These are phyloP conservation scores for Amblyjoppa proteus DNA, from an alignment of 2,888 invertebrate genomes.

Conservation along the genomic window DNA sequence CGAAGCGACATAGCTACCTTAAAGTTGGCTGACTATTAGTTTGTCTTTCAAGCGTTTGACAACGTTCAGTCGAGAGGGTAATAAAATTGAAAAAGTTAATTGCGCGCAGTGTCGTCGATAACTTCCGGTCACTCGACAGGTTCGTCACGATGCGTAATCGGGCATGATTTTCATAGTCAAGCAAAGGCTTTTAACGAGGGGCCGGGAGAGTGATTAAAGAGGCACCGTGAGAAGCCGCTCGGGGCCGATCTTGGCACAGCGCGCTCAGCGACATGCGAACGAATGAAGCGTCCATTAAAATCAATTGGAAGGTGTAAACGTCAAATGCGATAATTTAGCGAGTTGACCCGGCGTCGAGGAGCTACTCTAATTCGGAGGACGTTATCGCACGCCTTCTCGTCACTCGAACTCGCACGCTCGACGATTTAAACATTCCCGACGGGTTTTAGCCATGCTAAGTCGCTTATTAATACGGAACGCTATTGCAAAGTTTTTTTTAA, in stretches of 20 bases:
- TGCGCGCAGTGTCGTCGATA: background rate
- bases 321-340: constrained; percentile 81
- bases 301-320: constrained; percentile 84
- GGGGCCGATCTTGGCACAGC: constrained; percentile 27
- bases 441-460: background rate
- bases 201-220: constrained; percentile 11
- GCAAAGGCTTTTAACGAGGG: background rate
- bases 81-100: too few relatives aligned
- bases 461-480: constrained; percentile 1
- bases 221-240: constrained; percentile 39
- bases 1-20: too few relatives aligned
- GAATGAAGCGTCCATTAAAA: constrained; percentile 79
- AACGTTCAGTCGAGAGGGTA: too few relatives aligned
- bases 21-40: too few relatives aligned
- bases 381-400: constrained; percentile 53
- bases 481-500: background rate
- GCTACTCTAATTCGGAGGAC: constrained; percentile 46
- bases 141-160: background rate
- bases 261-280: constrained; percentile 39
- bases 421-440: constrained; percentile 18
- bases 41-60: too few relatives aligned
- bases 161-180: constrained; percentile 20
- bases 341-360: constrained; percentile 78
- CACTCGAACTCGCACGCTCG: constrained; percentile 17
- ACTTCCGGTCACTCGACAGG: background rate